Conservation (phyloP, 2,113 vertebrate genomes). For the Odocoileus virginianus region DNA sequence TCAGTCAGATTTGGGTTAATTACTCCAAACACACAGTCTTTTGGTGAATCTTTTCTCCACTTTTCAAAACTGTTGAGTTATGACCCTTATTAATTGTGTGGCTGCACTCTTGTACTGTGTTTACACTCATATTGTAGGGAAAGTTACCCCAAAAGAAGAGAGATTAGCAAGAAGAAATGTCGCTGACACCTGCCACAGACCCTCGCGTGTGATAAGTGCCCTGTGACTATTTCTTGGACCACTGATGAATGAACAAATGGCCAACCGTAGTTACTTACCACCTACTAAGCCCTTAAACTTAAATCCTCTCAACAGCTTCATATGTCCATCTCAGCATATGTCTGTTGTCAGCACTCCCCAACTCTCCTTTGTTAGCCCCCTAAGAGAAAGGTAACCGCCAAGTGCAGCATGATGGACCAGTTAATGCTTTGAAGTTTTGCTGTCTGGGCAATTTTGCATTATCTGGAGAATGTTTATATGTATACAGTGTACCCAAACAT, state of each 20-base stretch:
- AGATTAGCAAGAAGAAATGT: not conserved
- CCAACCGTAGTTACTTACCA: not conserved
- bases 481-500: not conserved
- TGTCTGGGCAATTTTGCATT: not conserved
- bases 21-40: not conserved
- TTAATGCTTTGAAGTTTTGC: not conserved
- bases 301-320: not conserved
- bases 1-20: slow-evolving; percentile 41
- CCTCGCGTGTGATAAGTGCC: not conserved
- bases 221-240: not conserved
- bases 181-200: not conserved
- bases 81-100: slow-evolving; percentile 2
- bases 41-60: not conserved
- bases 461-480: not conserved
- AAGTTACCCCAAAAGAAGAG: not conserved
- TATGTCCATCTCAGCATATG: not conserved
- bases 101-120: not conserved
- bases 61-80: slow-evolving; percentile 10
- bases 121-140: not conserved
- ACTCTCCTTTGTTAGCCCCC: not conserved
- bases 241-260: not conserved
- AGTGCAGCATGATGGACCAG: not conserved
- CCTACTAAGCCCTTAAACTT: not conserved
- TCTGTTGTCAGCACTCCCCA: not conserved
- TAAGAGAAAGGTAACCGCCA: not conserved